Percentiles rank a stretch among this genome's conserved stretches.
Conservation (phyloP, 2,888 invertebrate genomes). For the Globia sparganii region DNA sequence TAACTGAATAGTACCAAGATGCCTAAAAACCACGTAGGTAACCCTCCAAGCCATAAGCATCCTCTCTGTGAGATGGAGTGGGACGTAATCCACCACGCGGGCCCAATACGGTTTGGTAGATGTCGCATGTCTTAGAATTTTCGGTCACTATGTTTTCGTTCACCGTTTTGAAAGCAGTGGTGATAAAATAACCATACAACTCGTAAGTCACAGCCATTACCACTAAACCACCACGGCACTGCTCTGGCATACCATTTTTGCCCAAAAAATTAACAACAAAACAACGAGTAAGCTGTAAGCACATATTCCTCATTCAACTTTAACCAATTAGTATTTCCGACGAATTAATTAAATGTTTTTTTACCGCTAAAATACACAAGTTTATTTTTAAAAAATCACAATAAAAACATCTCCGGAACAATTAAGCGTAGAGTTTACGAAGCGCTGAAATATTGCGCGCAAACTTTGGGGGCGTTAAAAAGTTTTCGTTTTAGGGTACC, state of each 20-base stretch:
- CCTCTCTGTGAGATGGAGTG: no score
- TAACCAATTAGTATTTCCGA: conserved; percentile 5
- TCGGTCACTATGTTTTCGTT: no score
- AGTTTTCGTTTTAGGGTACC: conserved; percentile 49
- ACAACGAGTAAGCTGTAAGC: no score
- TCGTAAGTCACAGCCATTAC: no score
- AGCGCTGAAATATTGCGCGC: conserved; percentile 61
- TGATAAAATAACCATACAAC: no score
- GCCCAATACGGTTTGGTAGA: no score
- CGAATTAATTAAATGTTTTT: conserved; percentile 6
- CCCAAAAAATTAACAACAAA: neutral
- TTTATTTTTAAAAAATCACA: conserved; percentile 46
- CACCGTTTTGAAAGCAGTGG: no score
- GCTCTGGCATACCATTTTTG: neutral
- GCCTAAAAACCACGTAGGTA: neutral
- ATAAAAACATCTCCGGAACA: conserved; percentile 58
- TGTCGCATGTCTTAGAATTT: no score
- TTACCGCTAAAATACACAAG: conserved; percentile 19
- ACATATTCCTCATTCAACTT: neutral
- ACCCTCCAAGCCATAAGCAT: no score
- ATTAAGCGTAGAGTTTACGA: conserved; percentile 57
- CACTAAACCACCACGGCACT: no score
- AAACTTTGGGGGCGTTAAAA: conserved; percentile 60
- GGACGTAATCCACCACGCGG: no score
- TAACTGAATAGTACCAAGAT: no score